Percentiles rank a stretch among this genome's conserved stretches.
Evolutionary conservation across 1,140 invertebrate genomes (phyloP).

Genomic region (Chironomus striatipennis): DNA sequence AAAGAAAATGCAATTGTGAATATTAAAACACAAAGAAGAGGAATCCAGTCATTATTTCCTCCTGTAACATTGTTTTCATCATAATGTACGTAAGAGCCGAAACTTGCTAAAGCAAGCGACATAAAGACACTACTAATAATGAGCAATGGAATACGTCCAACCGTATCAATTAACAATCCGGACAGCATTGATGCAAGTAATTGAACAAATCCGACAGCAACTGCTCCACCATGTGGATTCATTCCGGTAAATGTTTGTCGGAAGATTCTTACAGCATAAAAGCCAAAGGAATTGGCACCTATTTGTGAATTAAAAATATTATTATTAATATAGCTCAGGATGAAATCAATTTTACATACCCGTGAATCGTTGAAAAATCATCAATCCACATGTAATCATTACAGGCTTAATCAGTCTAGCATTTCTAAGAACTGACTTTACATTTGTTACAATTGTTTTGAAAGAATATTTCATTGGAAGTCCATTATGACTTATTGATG

Average conservation of each 20-base stretch:
- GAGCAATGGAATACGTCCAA: conserved; percentile 68
- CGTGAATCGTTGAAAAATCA: conserved; percentile 74
- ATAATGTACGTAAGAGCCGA: conserved; percentile 73
- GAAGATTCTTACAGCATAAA: conserved; percentile 77
- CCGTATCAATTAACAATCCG: conserved; percentile 70
- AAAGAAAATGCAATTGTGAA: conserved; percentile 80
- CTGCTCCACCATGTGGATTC: conserved; percentile 76
- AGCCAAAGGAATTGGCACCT: conserved; percentile 75
- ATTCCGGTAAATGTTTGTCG: conserved; percentile 69
- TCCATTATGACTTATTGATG: conserved; percentile 8
- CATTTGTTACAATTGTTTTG: conserved; percentile 24
- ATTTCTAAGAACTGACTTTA: conserved; percentile 25
- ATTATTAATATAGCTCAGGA: too few species aligned
- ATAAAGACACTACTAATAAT: conserved; percentile 74
- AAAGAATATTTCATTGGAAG: conserved; percentile 21
- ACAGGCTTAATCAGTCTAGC: conserved; percentile 53
- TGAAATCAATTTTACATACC: conserved; percentile 19
- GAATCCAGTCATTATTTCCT: conserved; percentile 67
- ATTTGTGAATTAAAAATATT: too few species aligned
- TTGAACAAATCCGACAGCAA: conserved; percentile 73
- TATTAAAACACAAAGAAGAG: conserved; percentile 68
- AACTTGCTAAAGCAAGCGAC: conserved; percentile 70
- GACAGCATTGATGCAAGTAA: conserved; percentile 69
- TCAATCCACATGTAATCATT: conserved; percentile 70
- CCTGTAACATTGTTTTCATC: conserved; percentile 49